phyloP scores from a whole-genome alignment of 2,113 vertebrate species.

The Leucopsar rothschildi region DNA sequence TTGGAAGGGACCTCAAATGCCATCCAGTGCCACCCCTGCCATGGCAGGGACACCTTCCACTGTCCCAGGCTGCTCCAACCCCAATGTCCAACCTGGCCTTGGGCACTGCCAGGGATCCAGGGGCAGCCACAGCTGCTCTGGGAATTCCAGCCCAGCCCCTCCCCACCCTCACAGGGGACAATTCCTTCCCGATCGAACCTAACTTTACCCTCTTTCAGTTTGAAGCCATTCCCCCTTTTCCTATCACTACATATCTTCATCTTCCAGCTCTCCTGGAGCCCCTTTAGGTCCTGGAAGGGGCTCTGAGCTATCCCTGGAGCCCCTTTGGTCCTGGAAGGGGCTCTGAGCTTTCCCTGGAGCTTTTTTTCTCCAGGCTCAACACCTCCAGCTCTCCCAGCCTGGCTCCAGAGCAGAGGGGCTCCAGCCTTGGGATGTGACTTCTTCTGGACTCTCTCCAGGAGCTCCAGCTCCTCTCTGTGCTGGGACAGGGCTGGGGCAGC shows the following conservation, averaged over 20 bases:
- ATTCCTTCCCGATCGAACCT: accelerated
- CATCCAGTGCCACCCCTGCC: background rate
- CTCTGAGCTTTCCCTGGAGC: background rate
- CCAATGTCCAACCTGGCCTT: background rate
- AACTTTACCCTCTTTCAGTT: accelerated
- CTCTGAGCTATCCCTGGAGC: background rate
- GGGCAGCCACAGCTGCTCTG: background rate
- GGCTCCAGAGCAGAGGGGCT: background rate
- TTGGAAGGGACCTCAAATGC: too few relatives aligned
- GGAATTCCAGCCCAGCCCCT: background rate
- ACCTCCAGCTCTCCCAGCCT: background rate
- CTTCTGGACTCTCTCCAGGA: background rate
- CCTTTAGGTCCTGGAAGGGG: background rate
- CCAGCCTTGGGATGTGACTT: background rate
- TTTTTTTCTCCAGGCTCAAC: background rate
- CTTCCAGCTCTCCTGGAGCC: background rate
- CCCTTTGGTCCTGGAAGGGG: background rate
- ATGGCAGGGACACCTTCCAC: background rate
- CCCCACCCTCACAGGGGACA: accelerated
- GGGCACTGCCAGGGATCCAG: background rate
- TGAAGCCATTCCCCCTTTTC: background rate
- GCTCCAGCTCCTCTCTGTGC: background rate
- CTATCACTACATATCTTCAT: background rate
- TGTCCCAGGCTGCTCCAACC: background rate
- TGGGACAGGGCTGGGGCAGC: background rate